Conservation (phyloP, 2,113 vertebrate species). For the Pseudolaguvia tuberculata region DNA sequence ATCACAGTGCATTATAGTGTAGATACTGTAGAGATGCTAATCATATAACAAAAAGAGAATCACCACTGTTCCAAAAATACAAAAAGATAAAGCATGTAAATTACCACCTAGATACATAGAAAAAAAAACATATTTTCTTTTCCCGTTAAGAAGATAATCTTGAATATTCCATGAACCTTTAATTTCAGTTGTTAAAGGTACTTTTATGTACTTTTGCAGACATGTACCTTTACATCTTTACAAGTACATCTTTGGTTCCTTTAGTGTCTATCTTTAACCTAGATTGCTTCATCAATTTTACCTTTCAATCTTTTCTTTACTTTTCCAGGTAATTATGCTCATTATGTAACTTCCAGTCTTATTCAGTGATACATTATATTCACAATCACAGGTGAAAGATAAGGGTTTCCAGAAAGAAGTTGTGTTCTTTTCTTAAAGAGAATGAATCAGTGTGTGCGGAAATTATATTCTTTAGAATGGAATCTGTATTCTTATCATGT, state of each 20-base stretch:
- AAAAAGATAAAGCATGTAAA: neutral
- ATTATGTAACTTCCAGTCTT: constrained; percentile 2
- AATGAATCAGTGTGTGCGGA: neutral
- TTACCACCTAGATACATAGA: neutral
- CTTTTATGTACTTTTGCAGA: too few relatives aligned
- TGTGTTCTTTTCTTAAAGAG: neutral
- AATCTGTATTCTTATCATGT: constrained; percentile 1
- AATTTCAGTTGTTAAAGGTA: neutral
- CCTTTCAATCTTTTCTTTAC: neutral
- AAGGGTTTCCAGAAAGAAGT: neutral
- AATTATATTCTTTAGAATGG: neutral
- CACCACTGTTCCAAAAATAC: neutral
- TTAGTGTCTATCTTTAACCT: neutral
- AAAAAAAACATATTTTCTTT: neutral
- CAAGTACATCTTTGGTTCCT: neutral
- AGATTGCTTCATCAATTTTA: neutral
- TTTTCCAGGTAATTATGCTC: neutral
- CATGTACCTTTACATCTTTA: neutral
- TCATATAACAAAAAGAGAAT: neutral
- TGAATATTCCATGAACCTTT: neutral
- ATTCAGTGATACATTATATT: neutral
- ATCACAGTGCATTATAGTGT: too few relatives aligned
- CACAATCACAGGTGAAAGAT: neutral
- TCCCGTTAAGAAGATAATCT: neutral
- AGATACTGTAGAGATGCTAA: too few relatives aligned